A percentile compares a stretch with the other conserved stretches of the same genome.
These are phyloP conservation scores for Erebia epiphron DNA, from an alignment of 2,888 invertebrate species.

Conservation along the genomic window DNA sequence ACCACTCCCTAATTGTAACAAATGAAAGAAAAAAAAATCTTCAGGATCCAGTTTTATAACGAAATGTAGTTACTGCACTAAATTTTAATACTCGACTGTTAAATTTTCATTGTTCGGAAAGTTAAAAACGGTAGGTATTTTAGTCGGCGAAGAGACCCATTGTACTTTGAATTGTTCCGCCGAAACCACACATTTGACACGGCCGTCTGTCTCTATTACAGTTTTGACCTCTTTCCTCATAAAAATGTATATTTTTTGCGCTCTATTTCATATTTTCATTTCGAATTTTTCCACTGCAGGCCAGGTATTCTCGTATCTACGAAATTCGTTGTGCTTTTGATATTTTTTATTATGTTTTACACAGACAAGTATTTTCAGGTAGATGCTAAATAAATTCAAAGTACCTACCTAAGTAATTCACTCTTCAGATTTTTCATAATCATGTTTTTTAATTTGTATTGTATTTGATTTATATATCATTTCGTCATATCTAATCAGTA, in stretches of 20 bases:
- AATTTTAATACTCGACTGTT: slow-evolving; percentile 16
- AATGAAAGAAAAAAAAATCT: background rate
- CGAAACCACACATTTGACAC: slow-evolving; percentile 26
- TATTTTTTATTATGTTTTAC: slow-evolving; percentile 26
- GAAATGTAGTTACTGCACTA: slow-evolving; percentile 3
- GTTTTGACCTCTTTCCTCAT: slow-evolving; percentile 30
- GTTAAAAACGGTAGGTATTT: slow-evolving; percentile 20
- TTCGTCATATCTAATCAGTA: too few relatives aligned
- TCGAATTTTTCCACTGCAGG: slow-evolving; percentile 64
- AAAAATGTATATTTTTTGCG: slow-evolving; percentile 33
- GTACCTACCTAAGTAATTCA: too few relatives aligned
- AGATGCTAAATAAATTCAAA: too few relatives aligned
- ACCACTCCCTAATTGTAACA: background rate
- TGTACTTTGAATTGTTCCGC: slow-evolving; percentile 24
- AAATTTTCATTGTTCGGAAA: slow-evolving; percentile 19
- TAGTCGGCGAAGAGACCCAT: slow-evolving; percentile 18
- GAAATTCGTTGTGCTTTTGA: slow-evolving; percentile 67
- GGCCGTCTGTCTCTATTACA: slow-evolving; percentile 23
- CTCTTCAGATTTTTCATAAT: too few relatives aligned
- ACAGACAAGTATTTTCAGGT: too few relatives aligned
- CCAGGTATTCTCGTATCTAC: slow-evolving; percentile 72
- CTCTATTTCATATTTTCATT: slow-evolving; percentile 53
- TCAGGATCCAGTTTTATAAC: slow-evolving; percentile 1
- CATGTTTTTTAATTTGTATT: too few relatives aligned
- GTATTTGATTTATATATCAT: too few relatives aligned